Evolutionary conservation across 2,888 invertebrate species (phyloP).

Genomic region (Sphecodes monilicornis): DNA sequence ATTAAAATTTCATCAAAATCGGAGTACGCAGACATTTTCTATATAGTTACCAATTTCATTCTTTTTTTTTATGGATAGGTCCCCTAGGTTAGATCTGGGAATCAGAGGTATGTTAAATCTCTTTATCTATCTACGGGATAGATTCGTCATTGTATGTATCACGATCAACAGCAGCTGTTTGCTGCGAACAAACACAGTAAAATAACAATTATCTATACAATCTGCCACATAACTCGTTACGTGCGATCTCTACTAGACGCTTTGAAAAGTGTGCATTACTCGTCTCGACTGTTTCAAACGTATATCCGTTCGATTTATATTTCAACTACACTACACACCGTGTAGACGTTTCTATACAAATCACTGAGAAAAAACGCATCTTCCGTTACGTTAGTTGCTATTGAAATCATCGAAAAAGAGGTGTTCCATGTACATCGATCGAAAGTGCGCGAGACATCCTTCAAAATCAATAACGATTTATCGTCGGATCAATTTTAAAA

Average conservation of each 20-base stretch:
- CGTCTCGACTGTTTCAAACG: background rate
- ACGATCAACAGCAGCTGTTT: background rate
- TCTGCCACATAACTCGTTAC: background rate
- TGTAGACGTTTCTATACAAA: background rate
- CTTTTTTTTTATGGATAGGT: background rate
- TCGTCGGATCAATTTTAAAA: conserved; percentile 40
- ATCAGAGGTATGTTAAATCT: background rate
- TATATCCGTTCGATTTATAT: background rate
- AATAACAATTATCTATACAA: background rate
- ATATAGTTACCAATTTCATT: too few relatives aligned
- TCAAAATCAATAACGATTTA: conserved; percentile 41
- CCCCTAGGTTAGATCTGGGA: too few relatives aligned
- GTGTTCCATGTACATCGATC: background rate
- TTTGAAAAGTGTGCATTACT: background rate
- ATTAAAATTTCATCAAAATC: too few relatives aligned
- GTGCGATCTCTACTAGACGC: background rate
- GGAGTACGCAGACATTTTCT: too few relatives aligned
- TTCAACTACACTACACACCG: too few relatives aligned
- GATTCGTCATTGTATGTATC: background rate
- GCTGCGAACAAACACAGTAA: background rate
- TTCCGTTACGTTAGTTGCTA: background rate
- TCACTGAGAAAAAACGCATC: background rate
- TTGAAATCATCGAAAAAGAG: background rate
- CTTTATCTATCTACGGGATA: background rate
- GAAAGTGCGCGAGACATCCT: background rate